Base-by-base conservation (phyloP, 2,888 invertebrate species). In the Xanthia icteritia region DNA sequence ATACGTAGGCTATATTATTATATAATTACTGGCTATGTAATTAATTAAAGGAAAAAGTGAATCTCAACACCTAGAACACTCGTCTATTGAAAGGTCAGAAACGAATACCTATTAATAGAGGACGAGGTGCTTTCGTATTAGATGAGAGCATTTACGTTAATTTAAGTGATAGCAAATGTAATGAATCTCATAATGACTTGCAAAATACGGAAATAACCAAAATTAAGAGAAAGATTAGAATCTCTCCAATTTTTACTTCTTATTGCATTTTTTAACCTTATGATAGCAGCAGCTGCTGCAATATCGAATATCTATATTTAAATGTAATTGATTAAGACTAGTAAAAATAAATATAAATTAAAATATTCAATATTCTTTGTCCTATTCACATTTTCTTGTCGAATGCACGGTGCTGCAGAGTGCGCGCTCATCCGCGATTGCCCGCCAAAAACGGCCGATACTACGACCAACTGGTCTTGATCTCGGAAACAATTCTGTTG, bases 391-490 rank as follows among this genome's bases (percentile, higher is more conserved):
- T 80, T 79, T 76, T 85, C 60, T 77, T 80, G 72, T 79, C 77
- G 64, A 51, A 56, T 77, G 48, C 72, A 73, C 36, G 27, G 56
- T 23, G 60, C 64, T 67, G 73, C 58, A 79, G 68, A 65, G 80
- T 13, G 31, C 73, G 80, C 76, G 73, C 66, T 31, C 71, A 76
- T 77, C 73, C 79, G 65, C 64, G 63, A 51, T 81, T 69, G 81
- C 69, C 80, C 81, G 61, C 80, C 89, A 69, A 81, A 89, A 89
- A 81, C 81, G 65, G 39, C 58, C 39, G 31, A 45, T 83, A 82
- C 76, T 45, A 51, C 65, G 73, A 66, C 8, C 8, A 42, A 69
- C 36, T 61, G 23, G 6, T 84, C 68, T 93, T 93, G 93, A 91
- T 93, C 90, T 84, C 83, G 80, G 42, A 36, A 20, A 51, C 2